Evolutionary conservation across 2,113 vertebrate genomes (phyloP).

Genomic region (Narcine bancroftii): DNA sequence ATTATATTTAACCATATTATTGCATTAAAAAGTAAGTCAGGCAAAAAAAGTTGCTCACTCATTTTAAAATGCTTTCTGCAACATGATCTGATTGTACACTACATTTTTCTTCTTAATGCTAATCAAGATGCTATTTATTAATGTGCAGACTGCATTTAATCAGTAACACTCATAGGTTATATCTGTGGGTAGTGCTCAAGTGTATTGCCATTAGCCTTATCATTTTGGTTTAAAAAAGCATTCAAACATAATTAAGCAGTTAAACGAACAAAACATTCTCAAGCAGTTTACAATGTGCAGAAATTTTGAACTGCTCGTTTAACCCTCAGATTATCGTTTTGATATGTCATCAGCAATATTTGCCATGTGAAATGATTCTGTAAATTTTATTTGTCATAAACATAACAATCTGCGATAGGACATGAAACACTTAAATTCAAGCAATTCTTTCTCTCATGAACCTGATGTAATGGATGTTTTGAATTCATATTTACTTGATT

Average conservation of each 20-base stretch:
- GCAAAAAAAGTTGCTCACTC: background rate
- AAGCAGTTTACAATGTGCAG: background rate
- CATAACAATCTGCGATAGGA: background rate
- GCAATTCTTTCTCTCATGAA: background rate
- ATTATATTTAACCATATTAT: background rate
- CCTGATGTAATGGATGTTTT: too few species aligned
- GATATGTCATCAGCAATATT: background rate
- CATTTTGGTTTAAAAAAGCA: background rate
- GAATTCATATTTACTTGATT: background rate
- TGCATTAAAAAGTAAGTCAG: constrained; percentile 2
- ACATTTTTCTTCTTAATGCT: background rate
- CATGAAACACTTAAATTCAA: background rate
- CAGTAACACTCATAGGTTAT: background rate
- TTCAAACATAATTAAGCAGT: background rate
- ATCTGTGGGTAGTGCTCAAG: background rate
- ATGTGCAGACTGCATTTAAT: background rate
- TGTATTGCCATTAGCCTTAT: background rate
- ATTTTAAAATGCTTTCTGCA: background rate
- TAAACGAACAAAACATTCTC: background rate
- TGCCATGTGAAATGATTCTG: background rate
- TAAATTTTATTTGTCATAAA: background rate
- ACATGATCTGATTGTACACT: constrained; percentile 5
- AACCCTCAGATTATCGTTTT: background rate
- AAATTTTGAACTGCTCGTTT: background rate
- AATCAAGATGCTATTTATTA: background rate